phyloP scores from a whole-genome alignment of 2,888 invertebrate genomes.

The Girardia tigrina region DNA sequence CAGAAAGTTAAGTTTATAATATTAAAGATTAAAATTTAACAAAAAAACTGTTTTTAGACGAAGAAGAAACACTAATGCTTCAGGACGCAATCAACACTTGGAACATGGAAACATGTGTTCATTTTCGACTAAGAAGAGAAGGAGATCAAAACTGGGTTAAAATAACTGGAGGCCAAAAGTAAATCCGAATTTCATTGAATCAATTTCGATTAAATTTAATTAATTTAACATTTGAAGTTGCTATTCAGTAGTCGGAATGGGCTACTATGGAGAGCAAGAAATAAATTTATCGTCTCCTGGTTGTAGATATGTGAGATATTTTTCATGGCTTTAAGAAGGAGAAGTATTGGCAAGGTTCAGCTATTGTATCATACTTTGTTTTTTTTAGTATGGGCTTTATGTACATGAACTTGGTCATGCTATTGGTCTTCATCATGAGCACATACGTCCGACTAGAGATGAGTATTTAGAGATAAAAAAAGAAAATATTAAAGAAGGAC shows the following conservation, averaged over 20 bases:
- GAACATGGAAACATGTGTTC: not conserved
- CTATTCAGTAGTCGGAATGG: not conserved
- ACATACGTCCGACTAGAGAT: not conserved
- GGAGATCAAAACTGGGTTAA: not conserved
- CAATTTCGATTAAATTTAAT: not conserved
- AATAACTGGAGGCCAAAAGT: not conserved
- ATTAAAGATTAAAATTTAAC: too few species aligned
- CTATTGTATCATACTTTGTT: not conserved
- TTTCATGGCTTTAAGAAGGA: not conserved
- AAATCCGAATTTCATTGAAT: not conserved
- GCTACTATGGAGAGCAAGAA: not conserved
- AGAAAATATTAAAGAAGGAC: not conserved
- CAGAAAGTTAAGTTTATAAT: too few species aligned
- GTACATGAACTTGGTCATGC: not conserved
- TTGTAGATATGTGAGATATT: conserved; percentile 13
- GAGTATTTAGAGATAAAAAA: not conserved
- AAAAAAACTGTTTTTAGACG: too few species aligned
- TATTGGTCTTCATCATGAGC: conserved; percentile 3
- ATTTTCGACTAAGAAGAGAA: not conserved
- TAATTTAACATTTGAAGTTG: not conserved
- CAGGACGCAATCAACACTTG: conserved; percentile 10
- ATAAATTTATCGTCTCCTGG: not conserved
- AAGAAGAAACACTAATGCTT: not conserved
- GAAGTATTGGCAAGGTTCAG: not conserved
- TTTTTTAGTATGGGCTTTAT: conserved; percentile 20